A percentile compares a stretch with the other conserved stretches of the same genome.
phyloP scores from a whole-genome alignment of 1,140 invertebrate species.

The Steinernema feltiae region DNA sequence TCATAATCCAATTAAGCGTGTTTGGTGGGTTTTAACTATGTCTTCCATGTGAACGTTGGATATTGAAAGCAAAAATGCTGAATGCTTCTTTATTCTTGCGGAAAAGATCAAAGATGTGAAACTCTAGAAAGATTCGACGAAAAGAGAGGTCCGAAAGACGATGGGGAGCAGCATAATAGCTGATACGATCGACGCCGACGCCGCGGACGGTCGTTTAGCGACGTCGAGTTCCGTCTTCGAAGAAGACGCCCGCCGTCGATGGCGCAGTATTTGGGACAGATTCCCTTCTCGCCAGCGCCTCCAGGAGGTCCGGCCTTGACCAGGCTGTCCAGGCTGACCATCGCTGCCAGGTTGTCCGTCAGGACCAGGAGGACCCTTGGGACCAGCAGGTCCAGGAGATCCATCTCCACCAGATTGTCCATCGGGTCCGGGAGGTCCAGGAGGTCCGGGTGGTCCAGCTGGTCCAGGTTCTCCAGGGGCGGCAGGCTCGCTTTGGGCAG shows the following conservation, averaged over 20 bases:
- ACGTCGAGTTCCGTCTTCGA: slow-evolving; percentile 54
- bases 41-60: no score
- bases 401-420: slow-evolving; percentile 31
- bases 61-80: background rate
- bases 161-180: background rate
- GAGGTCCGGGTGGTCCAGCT: slow-evolving; percentile 28
- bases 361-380: slow-evolving; percentile 24
- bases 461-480: slow-evolving; percentile 29
- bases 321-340: slow-evolving; percentile 30
- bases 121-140: background rate
- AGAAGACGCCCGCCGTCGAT: slow-evolving; percentile 56
- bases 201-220: background rate
- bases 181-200: background rate
- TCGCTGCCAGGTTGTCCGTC: slow-evolving; percentile 26
- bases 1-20: no score
- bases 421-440: slow-evolving; percentile 29
- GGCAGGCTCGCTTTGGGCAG: slow-evolving; percentile 25
- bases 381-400: slow-evolving; percentile 26
- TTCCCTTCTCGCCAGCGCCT: slow-evolving; percentile 46
- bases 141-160: background rate
- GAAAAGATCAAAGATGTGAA: background rate
- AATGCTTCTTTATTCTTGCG: background rate
- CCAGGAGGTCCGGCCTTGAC: slow-evolving; percentile 26
- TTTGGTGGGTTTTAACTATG: no score
- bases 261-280: slow-evolving; percentile 55